Evolutionary conservation across 2,888 invertebrate genomes (phyloP).

Genomic region (Synergus laeviventris): DNA sequence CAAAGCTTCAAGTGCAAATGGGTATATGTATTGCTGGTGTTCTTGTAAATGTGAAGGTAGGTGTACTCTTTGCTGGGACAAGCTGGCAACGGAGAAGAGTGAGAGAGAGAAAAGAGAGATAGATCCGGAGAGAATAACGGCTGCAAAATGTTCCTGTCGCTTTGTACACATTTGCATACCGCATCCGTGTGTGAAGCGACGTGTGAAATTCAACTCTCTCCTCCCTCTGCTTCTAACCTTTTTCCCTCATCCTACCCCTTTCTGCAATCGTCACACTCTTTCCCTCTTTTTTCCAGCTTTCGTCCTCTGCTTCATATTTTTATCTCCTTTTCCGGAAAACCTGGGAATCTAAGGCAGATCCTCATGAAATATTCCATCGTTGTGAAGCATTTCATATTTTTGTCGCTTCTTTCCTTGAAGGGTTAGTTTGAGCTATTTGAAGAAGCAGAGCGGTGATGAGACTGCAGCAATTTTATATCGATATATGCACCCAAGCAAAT

Average conservation of each 20-base stretch:
- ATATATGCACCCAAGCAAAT: neutral
- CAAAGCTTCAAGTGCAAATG: constrained; percentile 15
- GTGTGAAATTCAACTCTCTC: constrained; percentile 62
- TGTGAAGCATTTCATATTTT: constrained; percentile 52
- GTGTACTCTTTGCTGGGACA: constrained; percentile 29
- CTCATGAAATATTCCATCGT: constrained; percentile 52
- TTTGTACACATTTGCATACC: constrained; percentile 70
- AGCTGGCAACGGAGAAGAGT: constrained; percentile 8
- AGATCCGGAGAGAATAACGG: constrained; percentile 21
- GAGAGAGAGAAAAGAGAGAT: neutral
- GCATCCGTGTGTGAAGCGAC: constrained; percentile 60
- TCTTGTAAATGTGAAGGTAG: constrained; percentile 13
- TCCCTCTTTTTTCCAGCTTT: constrained; percentile 41
- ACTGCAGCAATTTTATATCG: neutral
- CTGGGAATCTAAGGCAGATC: constrained; percentile 40
- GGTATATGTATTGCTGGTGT: constrained; percentile 14
- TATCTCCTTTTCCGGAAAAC: constrained; percentile 42
- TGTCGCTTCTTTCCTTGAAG: constrained; percentile 46
- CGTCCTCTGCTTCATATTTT: constrained; percentile 42
- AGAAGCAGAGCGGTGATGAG: neutral
- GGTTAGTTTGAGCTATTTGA: neutral
- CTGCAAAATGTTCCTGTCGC: constrained; percentile 49
- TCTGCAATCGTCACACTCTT: constrained; percentile 22
- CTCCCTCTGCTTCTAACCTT: constrained; percentile 42
- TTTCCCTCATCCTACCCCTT: constrained; percentile 34